Conservation (phyloP, 92 coral and sea anemone species). For the Bergia sp. region DNA sequence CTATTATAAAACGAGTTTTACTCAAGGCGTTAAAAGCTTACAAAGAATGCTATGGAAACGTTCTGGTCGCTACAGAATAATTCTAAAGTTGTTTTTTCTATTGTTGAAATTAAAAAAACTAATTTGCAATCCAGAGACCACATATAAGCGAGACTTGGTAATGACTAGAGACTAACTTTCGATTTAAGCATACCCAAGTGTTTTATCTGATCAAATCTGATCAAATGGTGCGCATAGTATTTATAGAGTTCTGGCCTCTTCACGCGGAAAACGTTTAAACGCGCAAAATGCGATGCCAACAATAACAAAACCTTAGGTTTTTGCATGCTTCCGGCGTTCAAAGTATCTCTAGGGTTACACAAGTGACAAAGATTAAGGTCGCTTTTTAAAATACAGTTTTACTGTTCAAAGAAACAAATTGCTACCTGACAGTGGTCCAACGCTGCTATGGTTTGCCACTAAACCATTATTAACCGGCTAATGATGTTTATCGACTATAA, state of each 20-base stretch:
- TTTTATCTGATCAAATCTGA: too few relatives aligned
- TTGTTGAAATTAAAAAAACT: not conserved
- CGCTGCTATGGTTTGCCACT: not conserved
- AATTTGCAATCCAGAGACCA: not conserved
- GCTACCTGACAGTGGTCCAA: not conserved
- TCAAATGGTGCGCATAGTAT: not conserved
- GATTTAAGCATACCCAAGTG: not conserved
- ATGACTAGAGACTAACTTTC: not conserved
- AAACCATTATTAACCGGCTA: not conserved
- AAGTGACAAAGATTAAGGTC: not conserved
- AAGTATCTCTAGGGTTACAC: not conserved
- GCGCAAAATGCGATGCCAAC: too few relatives aligned
- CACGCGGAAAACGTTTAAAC: not conserved
- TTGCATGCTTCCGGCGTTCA: not conserved
- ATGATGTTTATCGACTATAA: not conserved
- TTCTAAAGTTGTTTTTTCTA: too few relatives aligned
- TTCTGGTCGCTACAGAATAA: not conserved
- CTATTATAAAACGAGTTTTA: not conserved
- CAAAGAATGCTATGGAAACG: not conserved
- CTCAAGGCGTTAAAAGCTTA: not conserved
- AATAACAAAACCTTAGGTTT: too few relatives aligned
- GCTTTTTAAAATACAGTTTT: not conserved
- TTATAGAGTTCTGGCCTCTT: too few relatives aligned
- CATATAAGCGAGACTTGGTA: not conserved
- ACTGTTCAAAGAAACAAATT: not conserved